These are phyloP conservation scores for Eurypyga helias DNA, from an alignment of 2,113 vertebrate genomes.

Conservation along the genomic window DNA sequence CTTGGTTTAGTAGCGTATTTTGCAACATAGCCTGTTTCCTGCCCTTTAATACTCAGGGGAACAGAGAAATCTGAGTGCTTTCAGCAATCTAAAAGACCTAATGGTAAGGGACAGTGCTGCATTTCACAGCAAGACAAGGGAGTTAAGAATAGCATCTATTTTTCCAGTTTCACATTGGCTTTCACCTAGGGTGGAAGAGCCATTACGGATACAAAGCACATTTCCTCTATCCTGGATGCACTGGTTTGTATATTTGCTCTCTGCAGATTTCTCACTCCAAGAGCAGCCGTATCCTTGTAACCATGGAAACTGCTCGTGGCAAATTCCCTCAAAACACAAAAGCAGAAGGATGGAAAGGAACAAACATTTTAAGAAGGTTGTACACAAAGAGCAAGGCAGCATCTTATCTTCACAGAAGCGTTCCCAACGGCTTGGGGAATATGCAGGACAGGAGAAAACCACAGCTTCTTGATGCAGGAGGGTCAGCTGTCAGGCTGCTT, in stretches of 20 bases:
- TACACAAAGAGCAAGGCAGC: not conserved
- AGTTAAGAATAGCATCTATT: not conserved
- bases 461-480: not conserved
- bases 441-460: not conserved
- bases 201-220: not conserved
- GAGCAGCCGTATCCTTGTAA: not conserved
- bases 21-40: not conserved
- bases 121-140: not conserved
- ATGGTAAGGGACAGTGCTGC: not conserved
- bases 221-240: not conserved
- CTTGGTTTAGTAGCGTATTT: not conserved
- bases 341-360: conserved; percentile 4
- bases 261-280: conserved; percentile 29
- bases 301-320: conserved; percentile 61
- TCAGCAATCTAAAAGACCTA: not conserved
- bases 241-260: conserved; percentile 39
- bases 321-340: conserved; percentile 55
- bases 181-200: not conserved
- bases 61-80: not conserved
- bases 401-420: not conserved
- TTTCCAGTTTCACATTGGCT: not conserved
- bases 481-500: not conserved
- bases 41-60: not conserved
- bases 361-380: not conserved
- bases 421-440: not conserved